A percentile compares a stretch with the other conserved stretches of the same genome.
These are phyloP conservation scores for Baccha elongata DNA, from an alignment of 2,888 invertebrate species.

Conservation along the genomic window DNA sequence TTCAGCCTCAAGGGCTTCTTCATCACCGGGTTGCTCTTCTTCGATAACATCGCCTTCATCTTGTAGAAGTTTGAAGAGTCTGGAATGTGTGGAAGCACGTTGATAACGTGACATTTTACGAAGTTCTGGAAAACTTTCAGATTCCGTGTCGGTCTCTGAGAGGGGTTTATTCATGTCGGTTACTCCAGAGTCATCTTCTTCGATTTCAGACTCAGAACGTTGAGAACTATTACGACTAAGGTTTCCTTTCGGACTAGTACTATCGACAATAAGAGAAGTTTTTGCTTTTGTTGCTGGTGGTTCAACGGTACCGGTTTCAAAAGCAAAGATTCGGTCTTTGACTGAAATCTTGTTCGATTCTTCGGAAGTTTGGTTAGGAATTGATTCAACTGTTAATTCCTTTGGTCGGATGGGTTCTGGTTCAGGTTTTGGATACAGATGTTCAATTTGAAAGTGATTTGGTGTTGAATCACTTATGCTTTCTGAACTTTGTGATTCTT, in stretches of 20 bases:
- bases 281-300: conserved; percentile 44
- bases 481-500: conserved; percentile 56
- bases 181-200: conserved; percentile 88
- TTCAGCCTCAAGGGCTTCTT: conserved; percentile 75
- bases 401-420: conserved; percentile 66
- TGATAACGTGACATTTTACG: conserved; percentile 86
- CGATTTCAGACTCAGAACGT: conserved; percentile 83
- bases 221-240: conserved; percentile 81
- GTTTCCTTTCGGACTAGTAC: conserved; percentile 77
- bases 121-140: conserved; percentile 85
- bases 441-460: conserved; percentile 75
- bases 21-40: conserved; percentile 77
- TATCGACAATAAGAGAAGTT: conserved; percentile 78
- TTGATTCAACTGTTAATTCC: conserved; percentile 4
- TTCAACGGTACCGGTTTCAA: conserved; percentile 76
- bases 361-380: conserved; percentile 74
- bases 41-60: conserved; percentile 83
- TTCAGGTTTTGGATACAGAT: conserved; percentile 57
- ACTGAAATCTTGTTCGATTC: conserved; percentile 79
- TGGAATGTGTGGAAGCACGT: conserved; percentile 88
- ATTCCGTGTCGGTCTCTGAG: conserved; percentile 86
- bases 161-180: conserved; percentile 88
- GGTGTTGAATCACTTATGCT: conserved; percentile 75
- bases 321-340: conserved; percentile 80
- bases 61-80: conserved; percentile 87